A percentile compares a stretch with the other conserved stretches of the same genome.
phyloP scores from a whole-genome alignment of 2,888 invertebrate species.

The Leptopilina syphax region DNA sequence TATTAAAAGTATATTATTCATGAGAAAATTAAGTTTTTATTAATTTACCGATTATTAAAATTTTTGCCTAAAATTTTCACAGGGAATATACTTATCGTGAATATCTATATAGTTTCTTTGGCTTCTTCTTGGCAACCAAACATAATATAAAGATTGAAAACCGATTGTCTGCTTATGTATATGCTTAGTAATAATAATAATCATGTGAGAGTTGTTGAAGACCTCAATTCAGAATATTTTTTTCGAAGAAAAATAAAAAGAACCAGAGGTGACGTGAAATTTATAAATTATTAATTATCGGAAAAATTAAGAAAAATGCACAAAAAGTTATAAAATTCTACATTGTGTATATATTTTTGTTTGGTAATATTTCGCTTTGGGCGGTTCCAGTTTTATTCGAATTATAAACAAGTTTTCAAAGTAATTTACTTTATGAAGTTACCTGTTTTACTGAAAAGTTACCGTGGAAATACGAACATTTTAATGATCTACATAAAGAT shows the following conservation, averaged over 20 bases:
- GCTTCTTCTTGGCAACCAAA: background rate
- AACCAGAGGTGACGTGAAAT: slow-evolving; percentile 5
- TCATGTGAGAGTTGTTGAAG: slow-evolving; percentile 36
- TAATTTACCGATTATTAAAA: background rate
- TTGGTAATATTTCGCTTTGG: slow-evolving; percentile 25
- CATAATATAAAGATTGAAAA: background rate
- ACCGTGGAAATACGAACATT: too few relatives aligned
- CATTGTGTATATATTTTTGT: slow-evolving; percentile 14
- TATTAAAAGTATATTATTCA: background rate
- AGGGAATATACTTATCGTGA: background rate
- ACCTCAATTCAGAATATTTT: slow-evolving; percentile 16
- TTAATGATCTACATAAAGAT: too few relatives aligned
- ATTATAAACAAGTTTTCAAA: background rate
- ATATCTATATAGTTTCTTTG: background rate
- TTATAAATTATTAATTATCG: background rate
- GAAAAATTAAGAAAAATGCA: background rate
- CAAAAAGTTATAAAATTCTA: background rate
- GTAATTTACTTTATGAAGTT: slow-evolving; percentile 7
- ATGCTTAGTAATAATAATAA: background rate
- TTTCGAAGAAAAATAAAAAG: background rate
- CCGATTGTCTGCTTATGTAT: slow-evolving; percentile 9
- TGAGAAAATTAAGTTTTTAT: background rate
- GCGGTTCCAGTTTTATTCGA: slow-evolving; percentile 30
- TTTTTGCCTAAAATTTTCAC: background rate
- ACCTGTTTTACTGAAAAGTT: background rate